Percentiles rank a stretch among this genome's conserved stretches.
Conservation (phyloP, 2,888 invertebrate species). For the Mechanitis messenoides region DNA sequence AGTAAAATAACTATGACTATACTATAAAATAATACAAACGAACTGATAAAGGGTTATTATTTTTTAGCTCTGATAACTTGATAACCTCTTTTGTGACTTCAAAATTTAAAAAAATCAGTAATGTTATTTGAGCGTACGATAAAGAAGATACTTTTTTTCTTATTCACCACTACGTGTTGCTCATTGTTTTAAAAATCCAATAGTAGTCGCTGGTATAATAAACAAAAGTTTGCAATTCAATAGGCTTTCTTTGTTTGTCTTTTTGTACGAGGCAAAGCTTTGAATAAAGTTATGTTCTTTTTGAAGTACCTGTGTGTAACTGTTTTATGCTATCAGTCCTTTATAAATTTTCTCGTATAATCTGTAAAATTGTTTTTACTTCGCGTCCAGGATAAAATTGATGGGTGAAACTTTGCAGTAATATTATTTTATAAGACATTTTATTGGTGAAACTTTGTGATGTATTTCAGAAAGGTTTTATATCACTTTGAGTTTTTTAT, state of each 20-base stretch:
- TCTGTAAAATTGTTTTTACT: slow-evolving; percentile 16
- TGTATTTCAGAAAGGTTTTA: neutral
- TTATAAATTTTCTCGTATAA: slow-evolving; percentile 17
- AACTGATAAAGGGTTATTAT: too few species aligned
- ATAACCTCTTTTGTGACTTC: too few species aligned
- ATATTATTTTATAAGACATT: slow-evolving; percentile 5
- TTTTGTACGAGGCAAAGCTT: slow-evolving; percentile 18
- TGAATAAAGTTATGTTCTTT: slow-evolving; percentile 17
- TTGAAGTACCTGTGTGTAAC: slow-evolving; percentile 18
- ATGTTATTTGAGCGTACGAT: too few species aligned
- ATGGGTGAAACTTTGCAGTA: slow-evolving; percentile 3
- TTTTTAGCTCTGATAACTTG: too few species aligned
- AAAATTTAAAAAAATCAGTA: too few species aligned
- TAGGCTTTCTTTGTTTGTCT: slow-evolving; percentile 17
- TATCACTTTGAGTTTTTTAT: neutral
- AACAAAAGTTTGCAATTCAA: slow-evolving; percentile 22
- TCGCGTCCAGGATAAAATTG: slow-evolving; percentile 13
- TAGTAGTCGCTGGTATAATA: slow-evolving; percentile 9
- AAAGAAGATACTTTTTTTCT: too few species aligned
- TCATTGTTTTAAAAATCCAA: slow-evolving; percentile 7
- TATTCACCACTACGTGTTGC: neutral
- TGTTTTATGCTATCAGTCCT: slow-evolving; percentile 19
- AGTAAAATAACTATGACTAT: too few species aligned
- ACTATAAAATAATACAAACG: too few species aligned
- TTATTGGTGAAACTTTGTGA: neutral